Evolutionary conservation across 2,797 vertebrate genomes (phyloP).

Genomic region (Sebastes cheni): DNA sequence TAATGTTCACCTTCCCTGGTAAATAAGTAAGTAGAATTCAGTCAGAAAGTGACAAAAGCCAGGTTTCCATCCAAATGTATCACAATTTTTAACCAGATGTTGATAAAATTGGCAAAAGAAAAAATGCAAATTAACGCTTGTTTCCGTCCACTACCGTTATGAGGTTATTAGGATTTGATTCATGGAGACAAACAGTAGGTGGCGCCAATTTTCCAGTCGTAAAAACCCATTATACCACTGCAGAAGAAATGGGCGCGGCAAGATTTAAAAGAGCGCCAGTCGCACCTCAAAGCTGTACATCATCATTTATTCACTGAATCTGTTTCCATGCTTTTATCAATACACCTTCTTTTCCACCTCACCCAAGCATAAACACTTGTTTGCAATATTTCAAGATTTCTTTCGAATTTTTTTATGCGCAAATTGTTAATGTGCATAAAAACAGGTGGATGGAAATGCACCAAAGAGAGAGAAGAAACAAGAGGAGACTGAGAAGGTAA

Average conservation of each 20-base stretch:
- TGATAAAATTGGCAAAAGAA: accelerated
- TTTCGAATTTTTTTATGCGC: accelerated
- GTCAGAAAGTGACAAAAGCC: not conserved
- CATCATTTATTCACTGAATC: no score
- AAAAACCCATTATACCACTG: not conserved
- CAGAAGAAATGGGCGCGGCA: not conserved
- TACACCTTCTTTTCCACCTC: not conserved
- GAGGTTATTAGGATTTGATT: not conserved
- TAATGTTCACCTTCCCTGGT: not conserved
- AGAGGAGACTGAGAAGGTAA: not conserved
- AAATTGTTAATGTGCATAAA: not conserved
- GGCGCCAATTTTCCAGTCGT: not conserved
- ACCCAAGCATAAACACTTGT: not conserved
- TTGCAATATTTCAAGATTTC: no score
- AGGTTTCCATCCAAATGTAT: no score
- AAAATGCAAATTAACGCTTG: not conserved
- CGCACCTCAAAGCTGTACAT: no score
- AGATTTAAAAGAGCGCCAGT: not conserved
- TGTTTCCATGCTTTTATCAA: not conserved
- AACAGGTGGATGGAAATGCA: not conserved
- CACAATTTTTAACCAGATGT: not conserved
- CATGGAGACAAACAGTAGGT: not conserved
- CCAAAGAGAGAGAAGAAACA: not conserved
- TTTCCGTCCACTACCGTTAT: not conserved
- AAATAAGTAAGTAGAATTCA: not conserved